Conservation (phyloP, 2,888 invertebrate genomes). For the Drosophila putrida region DNA sequence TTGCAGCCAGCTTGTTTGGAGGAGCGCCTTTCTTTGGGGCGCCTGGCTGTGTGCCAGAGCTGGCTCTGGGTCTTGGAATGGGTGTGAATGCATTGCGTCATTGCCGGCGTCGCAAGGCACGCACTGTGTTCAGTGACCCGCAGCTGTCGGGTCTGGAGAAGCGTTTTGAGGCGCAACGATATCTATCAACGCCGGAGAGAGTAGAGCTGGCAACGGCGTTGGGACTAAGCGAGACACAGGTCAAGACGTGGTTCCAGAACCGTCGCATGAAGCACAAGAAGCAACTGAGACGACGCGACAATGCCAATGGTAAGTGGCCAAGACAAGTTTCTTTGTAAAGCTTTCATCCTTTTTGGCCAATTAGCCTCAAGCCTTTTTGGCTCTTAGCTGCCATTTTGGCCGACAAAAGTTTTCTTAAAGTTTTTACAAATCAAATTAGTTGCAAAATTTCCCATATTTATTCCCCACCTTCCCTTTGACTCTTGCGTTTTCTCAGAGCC, state of each 20-base stretch:
- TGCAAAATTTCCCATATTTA: constrained; percentile 56
- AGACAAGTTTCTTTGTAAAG: constrained; percentile 54
- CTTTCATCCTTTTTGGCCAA: constrained; percentile 54
- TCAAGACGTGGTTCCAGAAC: constrained; percentile 99
- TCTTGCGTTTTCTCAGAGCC: constrained; percentile 77
- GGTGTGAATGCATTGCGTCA: constrained; percentile 92
- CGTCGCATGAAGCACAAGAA: constrained; percentile 98
- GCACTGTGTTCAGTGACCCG: constrained; percentile 95
- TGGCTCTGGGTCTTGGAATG: constrained; percentile 85
- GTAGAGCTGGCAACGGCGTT: constrained; percentile 97
- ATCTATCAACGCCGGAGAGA: constrained; percentile 97
- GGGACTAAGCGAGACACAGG: constrained; percentile 97
- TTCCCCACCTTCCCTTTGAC: background rate
- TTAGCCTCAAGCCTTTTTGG: constrained; percentile 55
- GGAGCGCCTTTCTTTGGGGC: constrained; percentile 84
- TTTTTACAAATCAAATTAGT: constrained; percentile 70
- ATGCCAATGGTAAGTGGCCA: constrained; percentile 83
- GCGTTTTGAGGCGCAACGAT: constrained; percentile 95
- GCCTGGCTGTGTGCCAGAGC: constrained; percentile 84
- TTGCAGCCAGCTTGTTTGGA: constrained; percentile 83
- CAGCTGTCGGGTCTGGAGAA: constrained; percentile 95
- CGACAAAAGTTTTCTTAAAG: constrained; percentile 57
- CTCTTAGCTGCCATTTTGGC: constrained; percentile 39
- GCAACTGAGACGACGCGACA: constrained; percentile 87
- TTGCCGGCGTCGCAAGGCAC: constrained; percentile 97